Evolutionary conservation across 1,140 invertebrate genomes (phyloP).

Genomic region (Saxidomus purpurata): DNA sequence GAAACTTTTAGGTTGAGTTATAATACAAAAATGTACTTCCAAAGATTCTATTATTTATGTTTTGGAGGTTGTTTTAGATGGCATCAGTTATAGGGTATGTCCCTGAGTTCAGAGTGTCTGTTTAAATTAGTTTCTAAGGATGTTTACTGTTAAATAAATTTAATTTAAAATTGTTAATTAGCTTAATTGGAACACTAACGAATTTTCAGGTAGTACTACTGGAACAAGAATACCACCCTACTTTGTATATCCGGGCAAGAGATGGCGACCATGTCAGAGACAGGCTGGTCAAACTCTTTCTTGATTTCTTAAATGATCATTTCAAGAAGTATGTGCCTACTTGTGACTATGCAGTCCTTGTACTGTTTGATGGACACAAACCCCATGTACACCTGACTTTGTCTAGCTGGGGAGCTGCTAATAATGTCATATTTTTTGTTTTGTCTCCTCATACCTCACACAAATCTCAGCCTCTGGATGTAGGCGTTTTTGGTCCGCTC

Average conservation of each 20-base stretch:
- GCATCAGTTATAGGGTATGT: no score
- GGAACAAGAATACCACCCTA: slow-evolving; percentile 83
- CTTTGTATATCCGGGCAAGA: slow-evolving; percentile 84
- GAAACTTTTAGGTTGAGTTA: no score
- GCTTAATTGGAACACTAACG: no score
- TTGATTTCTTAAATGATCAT: slow-evolving; percentile 35
- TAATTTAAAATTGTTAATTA: no score
- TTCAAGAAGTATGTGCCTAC: slow-evolving; percentile 22
- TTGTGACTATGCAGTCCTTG: background rate
- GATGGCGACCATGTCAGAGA: slow-evolving; percentile 73
- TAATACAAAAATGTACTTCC: no score
- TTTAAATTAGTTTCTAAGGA: no score
- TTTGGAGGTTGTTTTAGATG: no score
- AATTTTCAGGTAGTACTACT: slow-evolving; percentile 77
- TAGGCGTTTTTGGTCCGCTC: background rate
- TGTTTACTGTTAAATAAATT: no score
- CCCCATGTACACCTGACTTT: background rate
- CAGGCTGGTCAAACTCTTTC: slow-evolving; percentile 64
- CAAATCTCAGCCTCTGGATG: slow-evolving; percentile 20
- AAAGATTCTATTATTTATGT: no score
- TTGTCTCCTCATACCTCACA: background rate
- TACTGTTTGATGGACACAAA: background rate
- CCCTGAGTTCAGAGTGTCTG: no score
- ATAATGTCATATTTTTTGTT: background rate
- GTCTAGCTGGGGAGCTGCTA: background rate